These are phyloP conservation scores for Melolontha melolontha DNA, from an alignment of 2,888 invertebrate species.

Conservation along the genomic window DNA sequence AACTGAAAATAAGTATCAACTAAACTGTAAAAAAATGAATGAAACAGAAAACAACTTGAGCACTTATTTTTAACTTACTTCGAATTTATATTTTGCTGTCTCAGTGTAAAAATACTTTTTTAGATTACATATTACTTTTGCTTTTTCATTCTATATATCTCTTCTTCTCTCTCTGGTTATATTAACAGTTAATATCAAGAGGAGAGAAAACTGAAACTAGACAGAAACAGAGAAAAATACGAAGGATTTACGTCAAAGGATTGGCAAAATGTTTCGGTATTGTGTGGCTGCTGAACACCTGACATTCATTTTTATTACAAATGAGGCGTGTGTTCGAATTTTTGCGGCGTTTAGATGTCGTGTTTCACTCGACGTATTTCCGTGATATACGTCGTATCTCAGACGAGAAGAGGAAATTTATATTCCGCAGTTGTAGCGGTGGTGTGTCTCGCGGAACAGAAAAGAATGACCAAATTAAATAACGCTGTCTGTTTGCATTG, in stretches of 20 bases:
- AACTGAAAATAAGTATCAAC: too few species aligned
- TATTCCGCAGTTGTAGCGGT: slow-evolving; percentile 4
- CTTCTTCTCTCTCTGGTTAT: not conserved
- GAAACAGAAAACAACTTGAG: too few species aligned
- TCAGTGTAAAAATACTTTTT: too few species aligned
- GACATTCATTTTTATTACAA: slow-evolving; percentile 38
- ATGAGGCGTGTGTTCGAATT: slow-evolving; percentile 35
- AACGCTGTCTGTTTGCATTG: too few species aligned
- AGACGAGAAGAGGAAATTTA: slow-evolving; percentile 25
- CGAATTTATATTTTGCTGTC: too few species aligned
- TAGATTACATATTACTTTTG: too few species aligned
- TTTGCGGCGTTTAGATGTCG: slow-evolving; percentile 4
- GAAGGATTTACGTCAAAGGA: slow-evolving; percentile 30
- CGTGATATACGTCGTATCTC: slow-evolving; percentile 14
- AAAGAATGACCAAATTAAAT: too few species aligned
- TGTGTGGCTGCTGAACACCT: slow-evolving; percentile 32
- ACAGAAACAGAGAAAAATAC: not conserved
- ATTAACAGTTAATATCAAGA: slow-evolving; percentile 20
- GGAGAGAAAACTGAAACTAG: not conserved
- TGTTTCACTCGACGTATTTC: slow-evolving; percentile 14
- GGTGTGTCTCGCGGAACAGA: too few species aligned
- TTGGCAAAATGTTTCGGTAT: slow-evolving; percentile 33
- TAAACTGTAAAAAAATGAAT: too few species aligned
- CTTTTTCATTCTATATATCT: too few species aligned
- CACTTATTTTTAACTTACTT: too few species aligned